These are phyloP conservation scores for Triops cancriformis DNA, from an alignment of 1,140 invertebrate genomes.

Conservation along the genomic window DNA sequence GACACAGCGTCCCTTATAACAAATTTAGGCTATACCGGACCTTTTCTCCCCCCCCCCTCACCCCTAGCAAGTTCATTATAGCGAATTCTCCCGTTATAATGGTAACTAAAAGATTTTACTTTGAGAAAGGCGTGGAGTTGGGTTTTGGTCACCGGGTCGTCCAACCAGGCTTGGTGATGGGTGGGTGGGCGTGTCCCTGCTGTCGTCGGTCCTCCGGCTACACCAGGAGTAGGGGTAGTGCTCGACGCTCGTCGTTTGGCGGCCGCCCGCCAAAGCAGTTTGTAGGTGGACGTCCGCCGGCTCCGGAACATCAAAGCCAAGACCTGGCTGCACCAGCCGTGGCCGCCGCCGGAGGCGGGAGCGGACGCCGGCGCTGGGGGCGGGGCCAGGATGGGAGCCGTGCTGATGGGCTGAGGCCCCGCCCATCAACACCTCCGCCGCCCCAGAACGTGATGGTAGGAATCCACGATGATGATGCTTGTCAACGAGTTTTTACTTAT, in stretches of 20 bases:
- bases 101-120: neutral
- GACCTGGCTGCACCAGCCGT: slow-evolving; percentile 3
- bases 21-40: too few species aligned
- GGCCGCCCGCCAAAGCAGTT: slow-evolving; percentile 55
- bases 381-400: slow-evolving; percentile 11
- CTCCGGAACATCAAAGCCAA: slow-evolving; percentile 59
- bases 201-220: slow-evolving; percentile 31
- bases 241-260: slow-evolving; percentile 39
- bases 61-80: too few species aligned
- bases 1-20: too few species aligned
- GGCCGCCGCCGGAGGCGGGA: neutral
- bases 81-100: too few species aligned
- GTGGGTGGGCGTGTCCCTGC: slow-evolving; percentile 26
- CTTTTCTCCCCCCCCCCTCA: too few species aligned
- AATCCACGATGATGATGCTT: neutral
- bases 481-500: too few species aligned
- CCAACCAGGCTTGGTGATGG: slow-evolving; percentile 24
- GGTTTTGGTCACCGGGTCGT: slow-evolving; percentile 22
- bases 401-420: slow-evolving; percentile 11
- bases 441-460: neutral
- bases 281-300: slow-evolving; percentile 54
- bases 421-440: neutral
- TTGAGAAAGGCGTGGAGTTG: neutral
- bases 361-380: slow-evolving; percentile 10
- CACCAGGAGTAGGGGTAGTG: slow-evolving; percentile 28